Evolutionary conservation across 2,797 vertebrate species (phyloP).

Genomic region (Spinus pinus): DNA sequence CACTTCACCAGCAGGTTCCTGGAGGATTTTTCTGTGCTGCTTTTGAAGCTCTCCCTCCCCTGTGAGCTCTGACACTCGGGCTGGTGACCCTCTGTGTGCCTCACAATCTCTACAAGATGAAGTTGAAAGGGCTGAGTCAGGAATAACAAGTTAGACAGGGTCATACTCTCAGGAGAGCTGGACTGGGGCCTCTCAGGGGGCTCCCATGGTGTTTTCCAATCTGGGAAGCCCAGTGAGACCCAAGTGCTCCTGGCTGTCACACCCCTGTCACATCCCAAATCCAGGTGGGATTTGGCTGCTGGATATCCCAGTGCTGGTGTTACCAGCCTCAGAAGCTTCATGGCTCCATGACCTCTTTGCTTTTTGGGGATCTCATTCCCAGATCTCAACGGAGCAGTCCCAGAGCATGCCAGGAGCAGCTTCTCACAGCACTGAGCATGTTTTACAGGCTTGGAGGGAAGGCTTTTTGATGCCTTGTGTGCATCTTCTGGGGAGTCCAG

Average conservation of each 20-base stretch:
- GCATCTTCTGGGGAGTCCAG: not conserved
- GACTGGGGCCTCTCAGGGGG: not conserved
- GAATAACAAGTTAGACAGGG: not conserved
- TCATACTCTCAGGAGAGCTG: not conserved
- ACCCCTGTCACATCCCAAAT: fast-evolving
- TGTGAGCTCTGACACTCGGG: not conserved
- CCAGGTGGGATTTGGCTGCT: not conserved
- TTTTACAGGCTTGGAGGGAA: not conserved
- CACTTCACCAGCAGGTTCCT: not conserved
- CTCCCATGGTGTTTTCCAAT: not conserved
- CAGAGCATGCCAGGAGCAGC: not conserved
- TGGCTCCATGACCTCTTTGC: not conserved
- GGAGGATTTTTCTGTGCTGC: not conserved
- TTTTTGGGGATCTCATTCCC: not conserved
- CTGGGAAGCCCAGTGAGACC: not conserved
- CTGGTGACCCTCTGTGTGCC: conserved; percentile 27
- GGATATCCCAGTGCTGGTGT: not conserved
- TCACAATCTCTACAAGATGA: not conserved
- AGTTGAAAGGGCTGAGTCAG: not conserved
- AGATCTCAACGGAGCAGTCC: not conserved
- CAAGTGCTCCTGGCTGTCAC: not conserved
- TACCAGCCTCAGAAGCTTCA: not conserved
- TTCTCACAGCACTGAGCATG: not conserved
- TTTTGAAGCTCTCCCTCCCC: conserved; percentile 35
- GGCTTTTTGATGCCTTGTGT: not conserved